phyloP scores from a whole-genome alignment of 2,888 invertebrate genomes.

The Sabatieria punctata region DNA sequence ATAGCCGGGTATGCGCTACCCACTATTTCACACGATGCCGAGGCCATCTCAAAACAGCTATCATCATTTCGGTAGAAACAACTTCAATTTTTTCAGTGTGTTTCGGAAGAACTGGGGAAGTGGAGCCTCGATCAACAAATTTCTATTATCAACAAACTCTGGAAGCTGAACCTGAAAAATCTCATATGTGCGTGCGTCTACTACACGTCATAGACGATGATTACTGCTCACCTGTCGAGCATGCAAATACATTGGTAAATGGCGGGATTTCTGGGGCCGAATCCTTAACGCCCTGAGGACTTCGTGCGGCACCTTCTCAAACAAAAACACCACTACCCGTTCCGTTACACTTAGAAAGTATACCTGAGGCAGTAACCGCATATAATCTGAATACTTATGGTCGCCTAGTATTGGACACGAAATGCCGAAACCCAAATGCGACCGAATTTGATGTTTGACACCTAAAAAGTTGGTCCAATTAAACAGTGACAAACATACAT shows the following conservation, averaged over 20 bases:
- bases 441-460: too few relatives aligned
- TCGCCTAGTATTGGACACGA: too few relatives aligned
- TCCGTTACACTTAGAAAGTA: too few relatives aligned
- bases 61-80: neutral
- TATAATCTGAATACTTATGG: too few relatives aligned
- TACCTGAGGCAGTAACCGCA: too few relatives aligned
- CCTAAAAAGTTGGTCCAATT: too few relatives aligned
- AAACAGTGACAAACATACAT: too few relatives aligned
- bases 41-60: too few relatives aligned
- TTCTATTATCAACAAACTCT: neutral
- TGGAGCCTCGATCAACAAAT: conserved; percentile 1
- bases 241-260: conserved; percentile 7
- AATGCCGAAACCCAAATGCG: too few relatives aligned
- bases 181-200: neutral
- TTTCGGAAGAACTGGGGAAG: conserved; percentile 1
- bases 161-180: neutral
- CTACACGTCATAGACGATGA: neutral
- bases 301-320: neutral
- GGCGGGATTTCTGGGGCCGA: conserved; percentile 1
- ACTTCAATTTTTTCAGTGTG: neutral
- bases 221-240: conserved; percentile 1
- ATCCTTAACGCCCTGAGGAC: conserved; percentile 1
- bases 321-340: too few relatives aligned
- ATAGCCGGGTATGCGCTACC: too few relatives aligned
- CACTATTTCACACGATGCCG: too few relatives aligned